Evolutionary conservation across 2,888 invertebrate genomes (phyloP).

Genomic region (Spicauda simplicius): DNA sequence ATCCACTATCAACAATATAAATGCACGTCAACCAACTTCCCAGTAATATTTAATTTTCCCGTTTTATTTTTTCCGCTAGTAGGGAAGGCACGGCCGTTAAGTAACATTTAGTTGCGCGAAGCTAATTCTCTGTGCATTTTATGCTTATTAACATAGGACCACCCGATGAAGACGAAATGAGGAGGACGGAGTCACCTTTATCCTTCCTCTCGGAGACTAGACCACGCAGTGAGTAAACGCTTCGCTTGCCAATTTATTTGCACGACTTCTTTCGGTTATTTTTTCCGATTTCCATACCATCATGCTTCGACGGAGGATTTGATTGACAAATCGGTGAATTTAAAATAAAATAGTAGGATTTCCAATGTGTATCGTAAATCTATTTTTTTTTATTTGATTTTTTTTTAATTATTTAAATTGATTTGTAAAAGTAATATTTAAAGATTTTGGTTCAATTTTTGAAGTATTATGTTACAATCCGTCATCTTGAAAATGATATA

Average conservation of each 20-base stretch:
- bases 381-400: too few species aligned
- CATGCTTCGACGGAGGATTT: background rate
- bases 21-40: too few species aligned
- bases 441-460: too few species aligned
- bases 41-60: background rate
- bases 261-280: background rate
- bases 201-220: constrained; percentile 35
- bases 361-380: too few species aligned
- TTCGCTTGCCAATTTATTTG: constrained; percentile 29
- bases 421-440: too few species aligned
- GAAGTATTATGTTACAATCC: too few species aligned
- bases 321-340: background rate
- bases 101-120: background rate
- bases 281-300: background rate
- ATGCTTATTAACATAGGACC: constrained; percentile 36
- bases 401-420: too few species aligned
- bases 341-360: too few species aligned
- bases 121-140: constrained; percentile 16
- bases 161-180: constrained; percentile 24
- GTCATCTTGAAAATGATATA: too few species aligned
- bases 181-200: constrained; percentile 35
- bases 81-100: background rate
- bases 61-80: background rate
- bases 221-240: constrained; percentile 42
- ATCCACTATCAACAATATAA: too few species aligned